phyloP scores from a whole-genome alignment of 1,140 invertebrate genomes.

The Brachionus plicatilis region DNA sequence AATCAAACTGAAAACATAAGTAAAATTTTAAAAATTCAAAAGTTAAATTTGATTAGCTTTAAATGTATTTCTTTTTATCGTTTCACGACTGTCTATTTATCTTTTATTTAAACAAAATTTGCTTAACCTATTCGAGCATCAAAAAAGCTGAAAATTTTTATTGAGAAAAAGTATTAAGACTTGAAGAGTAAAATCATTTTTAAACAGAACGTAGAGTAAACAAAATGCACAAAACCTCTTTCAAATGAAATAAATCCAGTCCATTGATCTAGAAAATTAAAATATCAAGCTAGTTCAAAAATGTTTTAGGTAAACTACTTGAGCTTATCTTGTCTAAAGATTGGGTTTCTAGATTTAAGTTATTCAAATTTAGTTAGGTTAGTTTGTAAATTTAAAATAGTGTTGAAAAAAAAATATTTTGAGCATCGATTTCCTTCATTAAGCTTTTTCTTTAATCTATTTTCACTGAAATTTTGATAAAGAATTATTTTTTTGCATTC shows the following conservation, averaged over 20 bases:
- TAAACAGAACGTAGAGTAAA: neutral
- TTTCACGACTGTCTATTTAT: neutral
- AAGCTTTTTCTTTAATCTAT: neutral
- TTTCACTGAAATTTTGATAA: neutral
- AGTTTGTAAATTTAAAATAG: neutral
- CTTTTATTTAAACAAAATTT: neutral
- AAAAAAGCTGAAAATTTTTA: neutral
- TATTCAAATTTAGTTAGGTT: neutral
- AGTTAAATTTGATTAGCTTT: neutral
- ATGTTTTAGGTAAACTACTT: neutral
- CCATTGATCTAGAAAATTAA: neutral
- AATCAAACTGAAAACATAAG: neutral
- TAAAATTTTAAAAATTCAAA: neutral
- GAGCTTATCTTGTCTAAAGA: neutral
- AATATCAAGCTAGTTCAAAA: conserved; percentile 10
- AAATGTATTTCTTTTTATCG: neutral
- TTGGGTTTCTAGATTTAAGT: neutral
- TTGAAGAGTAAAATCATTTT: neutral
- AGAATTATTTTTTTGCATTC: neutral
- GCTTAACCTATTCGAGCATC: neutral
- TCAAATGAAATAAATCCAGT: neutral
- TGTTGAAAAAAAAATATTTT: neutral
- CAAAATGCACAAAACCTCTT: neutral
- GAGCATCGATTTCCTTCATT: neutral
- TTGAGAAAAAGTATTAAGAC: neutral